These are phyloP conservation scores for Macrobrachium nipponense DNA, from an alignment of 1,140 invertebrate species.

Conservation along the genomic window DNA sequence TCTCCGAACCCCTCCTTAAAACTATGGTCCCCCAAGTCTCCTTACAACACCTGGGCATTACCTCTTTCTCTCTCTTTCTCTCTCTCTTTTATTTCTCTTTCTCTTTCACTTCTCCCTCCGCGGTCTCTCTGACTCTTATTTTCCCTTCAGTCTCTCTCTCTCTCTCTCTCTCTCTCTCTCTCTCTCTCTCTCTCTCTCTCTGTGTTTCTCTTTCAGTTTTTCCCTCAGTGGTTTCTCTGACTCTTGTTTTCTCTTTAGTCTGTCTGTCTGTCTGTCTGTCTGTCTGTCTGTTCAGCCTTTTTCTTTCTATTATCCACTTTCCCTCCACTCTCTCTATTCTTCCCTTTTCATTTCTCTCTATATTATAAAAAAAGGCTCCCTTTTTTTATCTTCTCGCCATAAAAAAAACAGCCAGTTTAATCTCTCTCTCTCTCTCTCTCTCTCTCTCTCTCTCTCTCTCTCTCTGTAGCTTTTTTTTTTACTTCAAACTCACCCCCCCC, in stretches of 20 bases:
- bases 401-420: too few relatives aligned
- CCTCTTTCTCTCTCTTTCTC: neutral
- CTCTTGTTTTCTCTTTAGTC: neutral
- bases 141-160: neutral
- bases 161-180: conserved; percentile 7
- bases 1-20: too few relatives aligned
- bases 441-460: neutral
- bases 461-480: neutral
- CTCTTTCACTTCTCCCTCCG: neutral
- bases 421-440: neutral
- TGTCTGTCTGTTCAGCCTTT: too few relatives aligned
- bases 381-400: neutral
- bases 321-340: neutral
- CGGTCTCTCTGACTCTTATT: neutral
- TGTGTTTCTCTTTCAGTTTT: neutral
- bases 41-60: too few relatives aligned
- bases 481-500: neutral
- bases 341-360: too few relatives aligned
- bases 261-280: too few relatives aligned
- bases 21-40: too few relatives aligned
- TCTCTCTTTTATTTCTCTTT: neutral
- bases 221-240: neutral
- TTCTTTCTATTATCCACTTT: neutral
- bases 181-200: conserved; percentile 28
- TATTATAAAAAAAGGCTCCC: too few relatives aligned